Conservation (phyloP, 2,888 invertebrate genomes). For the Coremacera marginata region DNA sequence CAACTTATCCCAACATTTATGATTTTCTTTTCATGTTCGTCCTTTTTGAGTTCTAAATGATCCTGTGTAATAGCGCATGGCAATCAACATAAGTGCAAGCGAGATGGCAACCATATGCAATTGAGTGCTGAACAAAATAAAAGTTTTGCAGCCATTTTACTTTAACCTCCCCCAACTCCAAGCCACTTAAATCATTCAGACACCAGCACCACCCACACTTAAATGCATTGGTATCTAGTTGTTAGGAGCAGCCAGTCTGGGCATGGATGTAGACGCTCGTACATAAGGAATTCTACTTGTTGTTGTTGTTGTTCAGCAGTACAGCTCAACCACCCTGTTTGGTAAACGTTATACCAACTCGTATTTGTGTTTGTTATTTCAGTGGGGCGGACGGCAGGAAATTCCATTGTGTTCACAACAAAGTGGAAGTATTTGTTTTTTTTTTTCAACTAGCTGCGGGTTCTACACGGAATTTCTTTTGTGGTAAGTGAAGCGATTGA, state of each 20-base stretch:
- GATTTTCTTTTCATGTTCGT: not conserved
- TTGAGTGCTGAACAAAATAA: conserved; percentile 62
- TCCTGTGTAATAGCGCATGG: conserved; percentile 35
- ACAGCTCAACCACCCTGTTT: too few relatives aligned
- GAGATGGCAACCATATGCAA: conserved; percentile 50
- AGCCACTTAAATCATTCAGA: not conserved
- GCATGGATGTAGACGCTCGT: not conserved
- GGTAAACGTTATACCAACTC: not conserved
- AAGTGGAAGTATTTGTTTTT: too few relatives aligned
- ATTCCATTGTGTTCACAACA: too few relatives aligned
- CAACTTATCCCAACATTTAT: not conserved
- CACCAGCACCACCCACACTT: conserved; percentile 59
- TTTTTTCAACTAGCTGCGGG: too few relatives aligned
- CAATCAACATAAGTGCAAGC: conserved; percentile 34
- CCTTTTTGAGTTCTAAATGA: conserved; percentile 16
- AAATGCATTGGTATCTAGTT: conserved; percentile 52
- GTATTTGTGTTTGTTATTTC: not conserved
- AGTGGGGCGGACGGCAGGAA: too few relatives aligned
- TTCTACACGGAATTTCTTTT: too few relatives aligned
- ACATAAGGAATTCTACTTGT: too few relatives aligned
- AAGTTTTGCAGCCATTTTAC: conserved; percentile 64
- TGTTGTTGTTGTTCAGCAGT: too few relatives aligned
- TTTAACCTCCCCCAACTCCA: conserved; percentile 45
- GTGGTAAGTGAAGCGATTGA: too few relatives aligned
- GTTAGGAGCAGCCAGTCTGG: not conserved